Conservation (phyloP, 2,113 vertebrate species). For the Semnornis frantzii region DNA sequence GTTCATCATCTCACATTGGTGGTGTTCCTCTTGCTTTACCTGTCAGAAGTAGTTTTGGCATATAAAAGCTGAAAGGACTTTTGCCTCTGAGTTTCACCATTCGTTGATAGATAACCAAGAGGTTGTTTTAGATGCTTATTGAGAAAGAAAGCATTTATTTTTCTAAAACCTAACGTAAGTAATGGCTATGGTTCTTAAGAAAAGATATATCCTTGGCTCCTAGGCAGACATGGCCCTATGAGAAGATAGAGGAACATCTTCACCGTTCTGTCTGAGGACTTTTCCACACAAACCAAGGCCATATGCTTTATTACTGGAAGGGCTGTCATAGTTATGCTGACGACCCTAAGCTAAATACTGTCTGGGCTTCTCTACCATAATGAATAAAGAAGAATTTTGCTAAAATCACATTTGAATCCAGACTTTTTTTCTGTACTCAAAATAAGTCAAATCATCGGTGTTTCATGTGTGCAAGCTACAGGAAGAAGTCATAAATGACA, state of each 20-base stretch:
- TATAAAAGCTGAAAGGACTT: not conserved
- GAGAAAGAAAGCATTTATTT: not conserved
- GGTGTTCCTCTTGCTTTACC: not conserved
- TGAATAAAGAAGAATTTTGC: not conserved
- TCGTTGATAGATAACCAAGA: not conserved
- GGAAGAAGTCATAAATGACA: not conserved
- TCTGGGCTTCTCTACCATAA: not conserved
- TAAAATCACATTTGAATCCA: not conserved
- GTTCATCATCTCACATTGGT: not conserved
- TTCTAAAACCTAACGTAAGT: not conserved
- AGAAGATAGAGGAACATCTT: not conserved
- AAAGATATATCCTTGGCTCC: not conserved
- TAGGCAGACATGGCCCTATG: fast-evolving
- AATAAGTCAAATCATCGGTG: not conserved
- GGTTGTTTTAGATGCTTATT: not conserved
- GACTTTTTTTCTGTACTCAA: not conserved
- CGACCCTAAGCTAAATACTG: not conserved
- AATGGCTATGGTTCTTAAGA: fast-evolving
- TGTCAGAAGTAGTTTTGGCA: not conserved
- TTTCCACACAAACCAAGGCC: fast-evolving
- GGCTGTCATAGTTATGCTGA: not conserved
- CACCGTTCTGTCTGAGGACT: not conserved
- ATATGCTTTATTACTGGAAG: not conserved
- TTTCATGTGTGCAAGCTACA: not conserved
- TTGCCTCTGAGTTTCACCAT: not conserved